Conservation (phyloP, 2,797 vertebrate genomes). For the Brotogeris chrysoptera region DNA sequence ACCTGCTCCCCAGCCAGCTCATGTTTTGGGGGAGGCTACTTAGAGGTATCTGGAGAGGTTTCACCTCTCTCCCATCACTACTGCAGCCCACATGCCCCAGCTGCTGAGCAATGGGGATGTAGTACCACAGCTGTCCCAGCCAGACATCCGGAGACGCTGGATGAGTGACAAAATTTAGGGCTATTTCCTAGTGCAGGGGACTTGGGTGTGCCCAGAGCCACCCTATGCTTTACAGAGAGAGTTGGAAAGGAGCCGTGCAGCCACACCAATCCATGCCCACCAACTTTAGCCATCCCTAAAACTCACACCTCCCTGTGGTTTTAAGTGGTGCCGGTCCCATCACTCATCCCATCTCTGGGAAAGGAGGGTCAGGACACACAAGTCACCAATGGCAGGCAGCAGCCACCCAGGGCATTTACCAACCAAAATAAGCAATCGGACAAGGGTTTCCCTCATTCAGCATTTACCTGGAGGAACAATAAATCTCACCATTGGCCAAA, state of each 20-base stretch:
- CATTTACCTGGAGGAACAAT: constrained; percentile 41
- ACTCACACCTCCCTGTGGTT: background rate
- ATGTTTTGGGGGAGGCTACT: background rate
- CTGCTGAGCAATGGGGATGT: background rate
- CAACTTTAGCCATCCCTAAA: background rate
- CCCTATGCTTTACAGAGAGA: background rate
- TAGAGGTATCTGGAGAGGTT: rapidly evolving
- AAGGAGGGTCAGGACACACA: background rate
- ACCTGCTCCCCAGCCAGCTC: background rate
- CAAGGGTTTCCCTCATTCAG: constrained; percentile 35
- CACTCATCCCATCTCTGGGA: background rate
- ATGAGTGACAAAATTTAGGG: background rate
- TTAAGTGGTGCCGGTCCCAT: background rate
- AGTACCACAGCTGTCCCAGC: background rate
- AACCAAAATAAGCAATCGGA: constrained; percentile 8
- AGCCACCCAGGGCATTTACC: constrained; percentile 17
- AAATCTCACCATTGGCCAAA: constrained; percentile 45
- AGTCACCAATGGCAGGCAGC: background rate
- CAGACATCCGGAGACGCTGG: background rate
- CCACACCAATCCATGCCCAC: background rate
- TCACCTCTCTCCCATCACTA: background rate
- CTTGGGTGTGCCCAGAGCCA: background rate
- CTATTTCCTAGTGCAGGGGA: background rate
- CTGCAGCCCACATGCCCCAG: rapidly evolving
- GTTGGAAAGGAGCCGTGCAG: background rate